Conservation (phyloP, 2,888 invertebrate species). For the Hipparchia semele region DNA sequence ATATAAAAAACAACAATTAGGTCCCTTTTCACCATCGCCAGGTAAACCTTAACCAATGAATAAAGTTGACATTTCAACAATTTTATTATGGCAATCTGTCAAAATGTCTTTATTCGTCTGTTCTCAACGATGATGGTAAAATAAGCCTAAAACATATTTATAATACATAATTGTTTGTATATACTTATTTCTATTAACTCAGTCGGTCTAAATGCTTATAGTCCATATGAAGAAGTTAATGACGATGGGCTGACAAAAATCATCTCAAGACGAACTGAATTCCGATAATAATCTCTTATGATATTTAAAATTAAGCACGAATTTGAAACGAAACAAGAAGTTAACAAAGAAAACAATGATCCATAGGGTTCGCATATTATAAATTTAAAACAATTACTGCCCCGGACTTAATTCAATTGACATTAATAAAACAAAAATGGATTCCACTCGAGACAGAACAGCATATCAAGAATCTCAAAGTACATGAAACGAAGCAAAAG, state of each 20-base stretch:
- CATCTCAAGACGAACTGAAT: neutral
- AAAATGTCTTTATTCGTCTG: no score
- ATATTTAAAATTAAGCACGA: constrained; percentile 10
- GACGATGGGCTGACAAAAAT: neutral
- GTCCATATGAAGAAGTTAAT: neutral
- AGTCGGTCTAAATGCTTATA: no score
- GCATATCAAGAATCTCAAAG: constrained; percentile 38
- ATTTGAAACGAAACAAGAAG: constrained; percentile 10
- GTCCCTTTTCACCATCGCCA: no score
- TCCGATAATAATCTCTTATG: neutral
- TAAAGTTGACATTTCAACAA: no score
- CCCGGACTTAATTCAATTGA: constrained; percentile 41
- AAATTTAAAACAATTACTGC: constrained; percentile 40
- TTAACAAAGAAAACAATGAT: constrained; percentile 26
- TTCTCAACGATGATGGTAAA: no score
- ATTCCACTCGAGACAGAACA: constrained; percentile 39
- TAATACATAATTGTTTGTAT: no score
- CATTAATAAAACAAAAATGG: constrained; percentile 42
- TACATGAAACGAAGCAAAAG: constrained; percentile 36
- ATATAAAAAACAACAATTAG: no score
- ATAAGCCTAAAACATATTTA: no score
- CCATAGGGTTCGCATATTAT: constrained; percentile 30
- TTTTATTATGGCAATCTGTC: no score
- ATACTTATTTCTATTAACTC: no score
- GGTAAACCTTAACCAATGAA: no score